Evolutionary conservation across 2,797 vertebrate genomes (phyloP).

Genomic region (Geotrypetes seraphini): DNA sequence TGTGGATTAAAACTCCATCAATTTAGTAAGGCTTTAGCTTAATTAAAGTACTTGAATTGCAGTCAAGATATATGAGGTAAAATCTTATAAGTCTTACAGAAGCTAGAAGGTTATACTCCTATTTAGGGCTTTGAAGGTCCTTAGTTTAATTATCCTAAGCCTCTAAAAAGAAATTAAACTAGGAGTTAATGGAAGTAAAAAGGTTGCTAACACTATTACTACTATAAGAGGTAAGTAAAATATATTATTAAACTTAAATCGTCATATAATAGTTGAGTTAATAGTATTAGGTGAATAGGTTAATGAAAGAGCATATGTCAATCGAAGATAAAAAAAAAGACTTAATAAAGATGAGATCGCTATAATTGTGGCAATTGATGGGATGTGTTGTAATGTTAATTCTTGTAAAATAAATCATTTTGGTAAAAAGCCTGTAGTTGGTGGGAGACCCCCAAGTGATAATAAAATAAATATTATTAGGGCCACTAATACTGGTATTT

Average conservation of each 20-base stretch:
- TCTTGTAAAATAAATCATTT: slow-evolving; percentile 34
- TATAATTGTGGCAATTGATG: fast-evolving
- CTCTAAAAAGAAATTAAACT: neutral
- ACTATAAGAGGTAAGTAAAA: no score
- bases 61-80: slow-evolving; percentile 36
- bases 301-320: neutral
- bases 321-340: slow-evolving; percentile 16
- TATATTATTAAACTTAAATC: no score
- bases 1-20: slow-evolving; percentile 41
- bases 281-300: neutral
- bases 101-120: slow-evolving; percentile 21
- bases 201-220: no score
- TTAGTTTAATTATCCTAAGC: slow-evolving; percentile 47
- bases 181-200: no score
- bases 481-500: fast-evolving
- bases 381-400: neutral
- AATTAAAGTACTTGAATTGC: slow-evolving; percentile 48
- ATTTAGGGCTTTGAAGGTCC: slow-evolving; percentile 43
- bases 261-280: fast-evolving
- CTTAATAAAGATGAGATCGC: neutral
- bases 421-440: slow-evolving; percentile 16
- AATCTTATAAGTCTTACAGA: slow-evolving; percentile 30
- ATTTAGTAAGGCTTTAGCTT: slow-evolving; percentile 44
- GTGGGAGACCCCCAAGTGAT: no score
- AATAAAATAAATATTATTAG: fast-evolving